A percentile compares a stretch with the other conserved stretches of the same genome.
Conservation (phyloP, 2,113 vertebrate genomes). For the Peromyscus maniculatus region DNA sequence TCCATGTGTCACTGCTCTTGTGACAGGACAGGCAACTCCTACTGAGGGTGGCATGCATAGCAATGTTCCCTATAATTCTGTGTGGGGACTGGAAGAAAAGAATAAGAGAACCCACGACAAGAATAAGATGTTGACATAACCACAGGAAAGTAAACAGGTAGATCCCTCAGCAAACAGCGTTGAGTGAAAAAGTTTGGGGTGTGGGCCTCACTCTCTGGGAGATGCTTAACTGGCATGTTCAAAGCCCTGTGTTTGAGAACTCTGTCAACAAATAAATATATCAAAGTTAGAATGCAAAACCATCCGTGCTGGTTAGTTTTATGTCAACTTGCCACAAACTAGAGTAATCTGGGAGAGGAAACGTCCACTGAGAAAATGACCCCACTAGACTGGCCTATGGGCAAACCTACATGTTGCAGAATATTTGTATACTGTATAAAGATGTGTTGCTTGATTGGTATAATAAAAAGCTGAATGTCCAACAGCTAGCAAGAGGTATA, state of each 20-base stretch:
- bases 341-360: neutral
- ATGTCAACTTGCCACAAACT: neutral
- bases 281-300: neutral
- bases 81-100: neutral
- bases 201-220: neutral
- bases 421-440: too few species aligned
- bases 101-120: neutral
- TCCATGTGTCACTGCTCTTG: neutral
- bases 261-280: neutral
- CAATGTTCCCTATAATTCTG: neutral
- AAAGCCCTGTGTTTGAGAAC: neutral
- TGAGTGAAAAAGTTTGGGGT: neutral
- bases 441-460: too few species aligned
- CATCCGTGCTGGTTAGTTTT: neutral
- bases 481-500: too few species aligned
- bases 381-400: neutral
- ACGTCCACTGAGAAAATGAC: neutral
- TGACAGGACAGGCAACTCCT: neutral
- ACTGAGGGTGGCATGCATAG: accelerated
- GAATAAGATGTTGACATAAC: conserved; percentile 7
- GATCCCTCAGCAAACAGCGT: neutral
- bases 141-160: neutral
- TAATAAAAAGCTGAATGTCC: too few species aligned
- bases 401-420: neutral
- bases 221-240: neutral